phyloP scores from a whole-genome alignment of 2,888 invertebrate species.

The Euproctis similis region DNA sequence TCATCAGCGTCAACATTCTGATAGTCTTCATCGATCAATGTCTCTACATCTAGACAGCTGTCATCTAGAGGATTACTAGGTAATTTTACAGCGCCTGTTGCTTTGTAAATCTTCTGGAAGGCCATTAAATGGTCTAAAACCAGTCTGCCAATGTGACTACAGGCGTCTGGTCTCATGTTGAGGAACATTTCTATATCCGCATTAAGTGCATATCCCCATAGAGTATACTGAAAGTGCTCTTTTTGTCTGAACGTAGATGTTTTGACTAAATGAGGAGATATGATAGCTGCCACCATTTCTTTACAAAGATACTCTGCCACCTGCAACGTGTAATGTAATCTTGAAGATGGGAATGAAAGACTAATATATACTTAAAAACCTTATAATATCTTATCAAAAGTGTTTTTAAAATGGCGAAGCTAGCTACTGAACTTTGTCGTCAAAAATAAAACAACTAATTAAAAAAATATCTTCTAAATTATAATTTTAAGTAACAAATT shows the following conservation, averaged over 20 bases:
- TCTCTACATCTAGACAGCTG: constrained; percentile 55
- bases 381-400: too few species aligned
- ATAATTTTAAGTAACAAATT: too few species aligned
- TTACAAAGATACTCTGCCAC: constrained; percentile 79
- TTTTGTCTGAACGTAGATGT: constrained; percentile 68
- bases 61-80: constrained; percentile 53
- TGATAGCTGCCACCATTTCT: constrained; percentile 76
- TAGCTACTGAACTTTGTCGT: not conserved
- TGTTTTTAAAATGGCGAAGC: too few species aligned
- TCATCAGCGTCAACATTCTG: constrained; percentile 63
- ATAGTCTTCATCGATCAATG: constrained; percentile 65
- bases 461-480: too few species aligned
- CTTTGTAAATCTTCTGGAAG: constrained; percentile 68
- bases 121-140: constrained; percentile 73
- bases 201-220: constrained; percentile 76
- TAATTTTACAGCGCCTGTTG: constrained; percentile 36
- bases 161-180: constrained; percentile 75
- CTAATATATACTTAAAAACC: too few species aligned
- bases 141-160: constrained; percentile 72
- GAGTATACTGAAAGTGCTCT: constrained; percentile 70
- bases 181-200: constrained; percentile 75
- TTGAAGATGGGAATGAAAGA: too few species aligned
- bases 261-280: constrained; percentile 65
- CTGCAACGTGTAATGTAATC: constrained; percentile 42
- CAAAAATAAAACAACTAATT: too few species aligned